Conservation (phyloP, 2,113 vertebrate species). For the Psittacula cyanocephala region DNA sequence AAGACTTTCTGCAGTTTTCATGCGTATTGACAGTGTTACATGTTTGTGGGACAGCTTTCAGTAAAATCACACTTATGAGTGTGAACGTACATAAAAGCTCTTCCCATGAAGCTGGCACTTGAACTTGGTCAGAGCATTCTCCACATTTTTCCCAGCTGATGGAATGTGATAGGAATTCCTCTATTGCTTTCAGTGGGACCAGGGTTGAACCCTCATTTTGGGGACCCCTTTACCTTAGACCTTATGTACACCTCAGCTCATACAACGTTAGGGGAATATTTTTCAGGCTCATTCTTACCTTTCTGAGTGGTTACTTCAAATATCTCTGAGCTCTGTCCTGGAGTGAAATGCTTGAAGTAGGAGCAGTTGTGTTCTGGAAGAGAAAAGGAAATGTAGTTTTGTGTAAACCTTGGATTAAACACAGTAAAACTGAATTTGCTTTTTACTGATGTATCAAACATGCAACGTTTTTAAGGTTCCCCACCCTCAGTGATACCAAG, state of each 20-base stretch:
- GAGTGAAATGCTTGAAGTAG: conserved; percentile 93
- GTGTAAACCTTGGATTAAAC: not conserved
- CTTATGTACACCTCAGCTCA: not conserved
- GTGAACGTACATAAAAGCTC: not conserved
- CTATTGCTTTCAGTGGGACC: not conserved
- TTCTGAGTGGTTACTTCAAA: conserved; percentile 93
- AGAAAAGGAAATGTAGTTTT: not conserved
- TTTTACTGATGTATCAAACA: not conserved
- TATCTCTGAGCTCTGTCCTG: conserved; percentile 85
- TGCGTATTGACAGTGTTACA: not conserved
- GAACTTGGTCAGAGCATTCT: not conserved
- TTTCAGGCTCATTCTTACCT: conserved; percentile 73
- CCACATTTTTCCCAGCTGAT: not conserved
- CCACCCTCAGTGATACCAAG: not conserved
- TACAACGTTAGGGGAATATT: not conserved
- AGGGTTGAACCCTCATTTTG: not conserved
- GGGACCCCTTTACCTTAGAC: not conserved
- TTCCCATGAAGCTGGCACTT: not conserved
- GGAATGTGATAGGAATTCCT: not conserved
- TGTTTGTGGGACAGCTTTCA: not conserved
- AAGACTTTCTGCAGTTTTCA: not conserved
- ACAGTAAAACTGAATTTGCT: not conserved
- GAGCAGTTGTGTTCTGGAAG: conserved; percentile 89
- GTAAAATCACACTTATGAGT: not conserved
- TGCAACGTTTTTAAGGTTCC: not conserved